A percentile compares a stretch with the other conserved stretches of the same genome.
Evolutionary conservation across 2,797 vertebrate genomes (phyloP).

Genomic region (Diglossa cyanea): DNA sequence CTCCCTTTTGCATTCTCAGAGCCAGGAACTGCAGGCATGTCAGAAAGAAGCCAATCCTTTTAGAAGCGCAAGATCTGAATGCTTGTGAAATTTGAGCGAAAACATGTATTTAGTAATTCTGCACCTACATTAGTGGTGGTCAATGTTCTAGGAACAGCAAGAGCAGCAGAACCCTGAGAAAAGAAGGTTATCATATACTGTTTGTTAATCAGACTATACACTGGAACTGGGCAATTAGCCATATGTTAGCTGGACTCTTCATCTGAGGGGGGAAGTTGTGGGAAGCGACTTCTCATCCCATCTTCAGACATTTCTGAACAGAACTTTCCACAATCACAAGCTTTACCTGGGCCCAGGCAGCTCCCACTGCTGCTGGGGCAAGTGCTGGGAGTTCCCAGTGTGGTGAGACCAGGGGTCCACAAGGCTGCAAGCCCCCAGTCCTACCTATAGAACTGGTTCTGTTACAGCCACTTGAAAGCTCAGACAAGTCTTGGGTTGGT

Average conservation of each 20-base stretch:
- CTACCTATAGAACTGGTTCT: not conserved
- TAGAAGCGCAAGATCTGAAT: not conserved
- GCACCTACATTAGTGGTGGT: not conserved
- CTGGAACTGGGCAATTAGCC: not conserved
- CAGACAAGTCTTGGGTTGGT: not conserved
- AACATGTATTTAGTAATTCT: not conserved
- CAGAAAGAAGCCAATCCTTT: not conserved
- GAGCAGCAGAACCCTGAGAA: not conserved
- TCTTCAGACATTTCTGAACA: not conserved
- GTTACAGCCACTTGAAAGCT: not conserved
- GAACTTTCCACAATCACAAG: not conserved
- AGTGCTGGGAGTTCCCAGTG: accelerated
- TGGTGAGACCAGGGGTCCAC: not conserved
- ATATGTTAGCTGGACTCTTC: not conserved
- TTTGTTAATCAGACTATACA: not conserved
- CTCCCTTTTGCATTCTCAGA: not conserved
- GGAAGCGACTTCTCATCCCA: not conserved
- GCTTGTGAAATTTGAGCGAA: not conserved
- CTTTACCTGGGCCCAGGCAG: not conserved
- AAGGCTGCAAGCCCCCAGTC: not conserved
- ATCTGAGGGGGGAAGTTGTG: not conserved
- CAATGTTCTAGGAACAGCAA: not conserved
- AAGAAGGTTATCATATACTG: not conserved
- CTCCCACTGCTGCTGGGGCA: not conserved
- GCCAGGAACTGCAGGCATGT: not conserved